Conservation (phyloP, 2,113 vertebrate genomes). For the Amphiprion percula region DNA sequence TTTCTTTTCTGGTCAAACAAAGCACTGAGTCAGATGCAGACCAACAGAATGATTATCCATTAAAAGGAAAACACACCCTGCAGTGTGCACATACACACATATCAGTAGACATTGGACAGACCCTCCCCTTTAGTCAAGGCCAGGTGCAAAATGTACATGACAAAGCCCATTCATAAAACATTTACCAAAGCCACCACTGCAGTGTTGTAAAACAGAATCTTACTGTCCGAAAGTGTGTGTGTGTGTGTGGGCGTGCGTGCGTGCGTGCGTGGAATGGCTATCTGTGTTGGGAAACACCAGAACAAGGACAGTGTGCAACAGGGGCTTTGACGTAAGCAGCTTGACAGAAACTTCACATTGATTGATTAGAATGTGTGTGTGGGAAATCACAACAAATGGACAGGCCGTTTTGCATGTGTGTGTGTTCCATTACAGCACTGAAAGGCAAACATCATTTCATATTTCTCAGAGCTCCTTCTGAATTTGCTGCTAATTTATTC, state of each 20-base stretch:
- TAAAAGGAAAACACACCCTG: constrained; percentile 58
- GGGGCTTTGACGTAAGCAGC: constrained; percentile 70
- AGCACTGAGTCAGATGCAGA: constrained; percentile 10
- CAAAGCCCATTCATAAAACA: constrained; percentile 80
- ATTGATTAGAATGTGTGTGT: constrained; percentile 41
- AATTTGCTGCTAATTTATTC: background rate
- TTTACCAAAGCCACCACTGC: constrained; percentile 68
- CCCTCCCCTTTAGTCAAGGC: constrained; percentile 54
- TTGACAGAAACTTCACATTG: constrained; percentile 40
- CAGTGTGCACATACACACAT: constrained; percentile 16
- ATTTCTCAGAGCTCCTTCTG: background rate
- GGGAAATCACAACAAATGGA: constrained; percentile 63
- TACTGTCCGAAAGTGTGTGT: constrained; percentile 43
- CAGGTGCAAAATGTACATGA: constrained; percentile 57
- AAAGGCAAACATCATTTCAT: background rate
- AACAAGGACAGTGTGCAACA: constrained; percentile 72
- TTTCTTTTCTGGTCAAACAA: constrained; percentile 22
- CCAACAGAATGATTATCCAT: constrained; percentile 50
- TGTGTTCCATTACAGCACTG: background rate
- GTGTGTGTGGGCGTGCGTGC: too few species aligned
- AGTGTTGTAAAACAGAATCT: constrained; percentile 67
- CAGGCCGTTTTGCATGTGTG: constrained; percentile 14
- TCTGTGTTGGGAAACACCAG: constrained; percentile 71
- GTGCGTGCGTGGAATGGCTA: constrained; percentile 50
- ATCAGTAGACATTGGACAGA: constrained; percentile 58